Evolutionary conservation across 2,888 invertebrate genomes (phyloP), one percentile per base, ranked within the genome.

Genomic region (Beris morrisii): DNA sequence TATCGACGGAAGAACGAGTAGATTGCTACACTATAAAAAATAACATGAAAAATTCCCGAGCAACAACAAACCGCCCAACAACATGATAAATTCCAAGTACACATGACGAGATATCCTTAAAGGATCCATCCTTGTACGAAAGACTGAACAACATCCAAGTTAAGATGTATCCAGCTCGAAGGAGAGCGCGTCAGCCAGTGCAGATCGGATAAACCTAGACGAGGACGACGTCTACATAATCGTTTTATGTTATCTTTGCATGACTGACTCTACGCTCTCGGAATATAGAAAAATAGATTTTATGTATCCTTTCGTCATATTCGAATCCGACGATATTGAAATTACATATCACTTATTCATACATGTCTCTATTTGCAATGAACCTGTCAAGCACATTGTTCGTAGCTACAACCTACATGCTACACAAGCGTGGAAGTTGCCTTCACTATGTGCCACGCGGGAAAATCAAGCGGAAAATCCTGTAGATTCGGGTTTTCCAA

Each of bases 341-440:
- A 61, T 52, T 61, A 50, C 50, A 38, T 61, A 61, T 61, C 50
- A 61, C 61, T 61, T 61, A 61, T 61, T 61, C 61, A 61, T 61
- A 61, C 61, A 30, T 61, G 61, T 61, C 61, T 61, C 50, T 61
- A 52, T 38, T 38, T 61, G 61, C 61, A 61, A 61, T 61, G 61
- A 52, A 61, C 52, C 61, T 61, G 50, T 61, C 61, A 61, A 50
- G 52, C 13, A 43, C 44, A 50, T 59, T 59, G 32, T 50, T 9
- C 22, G 15, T 32, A 28, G 43, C 38, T 7, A 38, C 38, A 38
- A 7, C 38, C 38, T 38, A 5, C 9, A 38, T 3, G 38, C 9
- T 3, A 22, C 22, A 22, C 22, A 3, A 22, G 3, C 3, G 38
- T 38, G 38, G 38, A 1, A 3, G 38, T 38, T 7, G 38, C 38